Conservation (phyloP, 2,797 vertebrate species). For the Anas bernieri region DNA sequence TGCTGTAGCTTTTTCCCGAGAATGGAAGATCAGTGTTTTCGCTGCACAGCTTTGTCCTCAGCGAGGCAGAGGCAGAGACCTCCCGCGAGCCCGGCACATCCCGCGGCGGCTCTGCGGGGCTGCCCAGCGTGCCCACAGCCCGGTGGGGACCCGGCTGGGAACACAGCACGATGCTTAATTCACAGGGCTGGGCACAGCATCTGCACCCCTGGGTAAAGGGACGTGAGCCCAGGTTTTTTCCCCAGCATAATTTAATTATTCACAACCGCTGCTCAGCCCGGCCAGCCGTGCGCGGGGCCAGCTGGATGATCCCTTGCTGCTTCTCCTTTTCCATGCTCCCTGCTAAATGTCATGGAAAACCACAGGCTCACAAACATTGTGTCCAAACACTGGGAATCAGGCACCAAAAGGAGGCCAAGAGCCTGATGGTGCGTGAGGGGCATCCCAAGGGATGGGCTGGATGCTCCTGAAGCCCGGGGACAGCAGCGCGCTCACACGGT, state of each 20-base stretch:
- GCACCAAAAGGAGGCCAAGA: no score
- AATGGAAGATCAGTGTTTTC: constrained; percentile 32
- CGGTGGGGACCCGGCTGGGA: background rate
- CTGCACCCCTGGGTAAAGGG: no score
- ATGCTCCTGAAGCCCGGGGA: no score
- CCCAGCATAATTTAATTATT: background rate
- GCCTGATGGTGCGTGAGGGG: no score
- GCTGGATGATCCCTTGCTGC: no score
- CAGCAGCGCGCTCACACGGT: no score
- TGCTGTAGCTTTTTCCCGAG: constrained; percentile 49
- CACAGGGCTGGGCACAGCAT: no score
- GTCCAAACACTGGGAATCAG: no score
- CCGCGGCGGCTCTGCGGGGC: accelerated
- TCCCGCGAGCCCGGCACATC: accelerated
- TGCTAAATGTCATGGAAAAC: background rate
- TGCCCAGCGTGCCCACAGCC: background rate
- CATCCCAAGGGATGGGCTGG: no score
- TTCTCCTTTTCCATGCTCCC: background rate
- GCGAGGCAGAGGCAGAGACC: accelerated
- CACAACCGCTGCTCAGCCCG: background rate
- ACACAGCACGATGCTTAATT: no score
- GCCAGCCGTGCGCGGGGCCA: background rate
- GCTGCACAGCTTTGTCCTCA: background rate
- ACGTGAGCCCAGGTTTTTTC: background rate
- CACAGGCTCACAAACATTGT: no score